Percentiles rank a stretch among this genome's conserved stretches.
phyloP scores from a whole-genome alignment of 1,140 invertebrate species.

The Meloidogyne chitwoodi region DNA sequence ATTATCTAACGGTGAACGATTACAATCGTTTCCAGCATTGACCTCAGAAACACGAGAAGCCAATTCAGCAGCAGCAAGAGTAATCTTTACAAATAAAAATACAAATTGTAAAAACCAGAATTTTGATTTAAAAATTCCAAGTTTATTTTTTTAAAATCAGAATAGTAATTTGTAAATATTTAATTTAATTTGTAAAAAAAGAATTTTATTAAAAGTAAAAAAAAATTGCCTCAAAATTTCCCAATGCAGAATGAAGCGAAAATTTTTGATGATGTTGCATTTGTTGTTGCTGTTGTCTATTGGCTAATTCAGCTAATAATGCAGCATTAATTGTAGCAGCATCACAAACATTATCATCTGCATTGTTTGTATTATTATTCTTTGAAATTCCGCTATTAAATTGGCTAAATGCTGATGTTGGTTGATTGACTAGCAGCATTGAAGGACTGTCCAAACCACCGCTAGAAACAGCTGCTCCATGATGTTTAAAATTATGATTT shows the following conservation, averaged over 20 bases:
- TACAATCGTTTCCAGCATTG: neutral
- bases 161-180: too few relatives aligned
- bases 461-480: neutral
- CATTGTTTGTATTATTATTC: neutral
- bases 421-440: neutral
- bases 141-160: neutral
- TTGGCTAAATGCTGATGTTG: neutral
- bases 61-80: neutral
- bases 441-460: neutral
- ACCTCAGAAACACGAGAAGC: neutral
- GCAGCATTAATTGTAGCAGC: neutral
- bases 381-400: neutral
- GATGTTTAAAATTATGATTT: neutral
- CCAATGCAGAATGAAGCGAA: neutral
- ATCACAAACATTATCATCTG: neutral
- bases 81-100: neutral
- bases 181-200: too few relatives aligned
- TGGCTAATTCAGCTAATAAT: constrained; percentile 2
- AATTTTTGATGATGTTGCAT: neutral
- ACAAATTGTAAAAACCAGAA: neutral
- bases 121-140: neutral
- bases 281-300: constrained; percentile 9
- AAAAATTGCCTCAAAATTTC: constrained; percentile 3
- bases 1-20: neutral
- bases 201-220: too few relatives aligned